Evolutionary conservation across 2,113 vertebrate genomes (phyloP), one percentile per base, ranked within the genome.

Genomic region (Crypturellus undulatus): DNA sequence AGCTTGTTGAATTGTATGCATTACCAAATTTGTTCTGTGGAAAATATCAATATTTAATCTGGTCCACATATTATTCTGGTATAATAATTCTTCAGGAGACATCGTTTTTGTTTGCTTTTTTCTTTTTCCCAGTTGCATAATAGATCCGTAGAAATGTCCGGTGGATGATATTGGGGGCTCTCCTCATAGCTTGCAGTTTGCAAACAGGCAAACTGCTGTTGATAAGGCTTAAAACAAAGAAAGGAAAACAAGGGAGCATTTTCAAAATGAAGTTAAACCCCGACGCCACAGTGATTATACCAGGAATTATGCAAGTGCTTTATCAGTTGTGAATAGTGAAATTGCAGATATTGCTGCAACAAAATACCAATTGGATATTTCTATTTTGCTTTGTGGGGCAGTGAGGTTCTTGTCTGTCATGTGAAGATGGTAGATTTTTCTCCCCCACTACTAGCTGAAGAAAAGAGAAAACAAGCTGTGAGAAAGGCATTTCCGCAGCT

Each of bases 181-280:
- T 88, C 19, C 70, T 93, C 94, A 54, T 83, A 94, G 25, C 30
- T 72, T 71, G 72, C 38, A 93, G 30, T 89, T 93, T 78, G 10
- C 19, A 69, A 70, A 71, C 6, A 56, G n/a, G n/a, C n/a, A n/a
- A n/a, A n/a, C n/a, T n/a, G n/a, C n/a, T n/a, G n/a, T n/a, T n/a
- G n/a, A n/a, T n/a, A n/a, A 14, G 15, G 65, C 11, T 38, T 9
- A 5, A 22, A 30, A 30, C 38, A 77, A 20, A 52, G 43, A 26
- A 38, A 19, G 2, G n/a, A 30, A 47, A 52, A 30, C 1, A 47
- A 43, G 40, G 34, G 21, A 68, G 12, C 7, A 72, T 5, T 86
- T 78, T 63, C 8, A 4, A 30, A 20, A 25, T n/a, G 30, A 78
- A 56, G 32, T 42, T 38, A 38, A 38, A 6, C 38, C n/a, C n/a